A percentile compares a stretch with the other conserved stretches of the same genome.
These are phyloP conservation scores for Meriones psammophilus DNA, from an alignment of 2,797 vertebrate species.

Conservation along the genomic window DNA sequence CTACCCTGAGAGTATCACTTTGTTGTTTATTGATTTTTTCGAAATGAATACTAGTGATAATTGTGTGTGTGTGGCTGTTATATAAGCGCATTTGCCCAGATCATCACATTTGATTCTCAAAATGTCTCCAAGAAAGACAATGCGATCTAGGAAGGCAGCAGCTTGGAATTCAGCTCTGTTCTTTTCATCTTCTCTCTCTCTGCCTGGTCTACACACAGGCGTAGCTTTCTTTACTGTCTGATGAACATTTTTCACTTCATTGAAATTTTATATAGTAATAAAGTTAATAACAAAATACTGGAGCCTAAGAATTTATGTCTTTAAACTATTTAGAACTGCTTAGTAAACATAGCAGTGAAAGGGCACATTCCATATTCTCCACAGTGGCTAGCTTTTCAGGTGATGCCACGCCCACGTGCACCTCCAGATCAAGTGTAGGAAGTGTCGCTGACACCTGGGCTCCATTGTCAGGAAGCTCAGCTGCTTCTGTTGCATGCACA, in stretches of 20 bases:
- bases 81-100: not conserved
- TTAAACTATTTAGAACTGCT: not conserved
- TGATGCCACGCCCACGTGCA: not conserved
- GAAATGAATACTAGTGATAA: not conserved
- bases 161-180: not conserved
- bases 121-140: not conserved
- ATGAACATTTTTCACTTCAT: not conserved
- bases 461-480: no score
- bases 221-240: not conserved
- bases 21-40: not conserved
- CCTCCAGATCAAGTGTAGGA: not conserved
- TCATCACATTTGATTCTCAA: not conserved
- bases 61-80: not conserved
- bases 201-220: not conserved
- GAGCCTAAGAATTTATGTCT: not conserved
- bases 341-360: slow-evolving; percentile 15
- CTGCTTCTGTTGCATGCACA: no score
- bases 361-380: not conserved
- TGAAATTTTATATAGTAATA: slow-evolving; percentile 29
- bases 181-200: not conserved
- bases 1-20: not conserved
- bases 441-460: no score
- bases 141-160: not conserved
- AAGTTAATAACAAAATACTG: not conserved
- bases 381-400: not conserved